These are phyloP conservation scores for Lithodes maja DNA, from an alignment of 2,888 invertebrate genomes.

Conservation along the genomic window DNA sequence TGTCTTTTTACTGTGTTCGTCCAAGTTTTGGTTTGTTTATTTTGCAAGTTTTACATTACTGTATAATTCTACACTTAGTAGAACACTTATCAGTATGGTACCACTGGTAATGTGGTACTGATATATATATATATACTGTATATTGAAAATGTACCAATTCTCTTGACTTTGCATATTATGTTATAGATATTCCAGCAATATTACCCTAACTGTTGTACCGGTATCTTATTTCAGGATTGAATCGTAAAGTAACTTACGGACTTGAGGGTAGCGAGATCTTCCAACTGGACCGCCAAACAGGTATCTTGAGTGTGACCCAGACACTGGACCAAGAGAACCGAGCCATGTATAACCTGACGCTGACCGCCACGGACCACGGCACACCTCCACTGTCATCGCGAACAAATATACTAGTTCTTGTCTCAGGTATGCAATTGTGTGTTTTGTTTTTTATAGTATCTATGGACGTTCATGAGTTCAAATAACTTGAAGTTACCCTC, in stretches of 20 bases:
- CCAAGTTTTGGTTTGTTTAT: no score
- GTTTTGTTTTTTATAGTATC: no score
- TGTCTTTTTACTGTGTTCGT: no score
- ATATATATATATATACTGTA: not conserved
- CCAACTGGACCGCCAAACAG: conserved; percentile 86
- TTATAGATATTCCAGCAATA: no score
- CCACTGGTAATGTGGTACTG: not conserved
- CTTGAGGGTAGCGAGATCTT: conserved; percentile 84
- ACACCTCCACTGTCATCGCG: conserved; percentile 82
- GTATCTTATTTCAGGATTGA: conserved; percentile 78
- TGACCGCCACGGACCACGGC: conserved; percentile 89
- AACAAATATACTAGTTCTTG: conserved; percentile 84
- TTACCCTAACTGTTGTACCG: no score
- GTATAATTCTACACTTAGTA: conserved; percentile 69
- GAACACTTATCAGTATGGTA: not conserved
- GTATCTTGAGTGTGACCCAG: conserved; percentile 88
- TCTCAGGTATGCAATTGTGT: conserved; percentile 77
- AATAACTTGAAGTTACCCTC: no score
- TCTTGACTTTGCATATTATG: not conserved
- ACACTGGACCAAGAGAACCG: conserved; percentile 90
- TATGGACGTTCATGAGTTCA: no score
- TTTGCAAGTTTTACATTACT: no score
- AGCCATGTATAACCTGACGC: conserved; percentile 87
- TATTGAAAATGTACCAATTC: not conserved
- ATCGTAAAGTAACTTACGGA: conserved; percentile 88